phyloP scores from a whole-genome alignment of 2,797 vertebrate genomes.

The Setipinna tenuifilis region DNA sequence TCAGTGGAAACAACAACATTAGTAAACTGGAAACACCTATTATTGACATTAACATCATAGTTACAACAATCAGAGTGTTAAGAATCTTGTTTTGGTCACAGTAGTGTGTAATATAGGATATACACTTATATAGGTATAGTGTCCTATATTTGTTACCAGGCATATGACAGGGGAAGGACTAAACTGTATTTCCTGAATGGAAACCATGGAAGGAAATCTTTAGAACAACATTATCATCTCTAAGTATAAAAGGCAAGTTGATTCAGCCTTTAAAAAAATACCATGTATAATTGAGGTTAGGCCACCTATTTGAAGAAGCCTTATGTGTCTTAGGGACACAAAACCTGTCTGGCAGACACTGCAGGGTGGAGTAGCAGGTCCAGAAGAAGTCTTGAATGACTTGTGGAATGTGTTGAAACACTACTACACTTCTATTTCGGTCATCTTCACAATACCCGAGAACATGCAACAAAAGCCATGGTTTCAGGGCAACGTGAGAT shows the following conservation, averaged over 20 bases:
- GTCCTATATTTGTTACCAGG: neutral
- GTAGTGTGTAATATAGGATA: neutral
- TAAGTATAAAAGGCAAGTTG: neutral
- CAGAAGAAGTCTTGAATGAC: conserved; percentile 46
- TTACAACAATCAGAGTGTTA: neutral
- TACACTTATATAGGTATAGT: neutral
- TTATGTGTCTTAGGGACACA: conserved; percentile 33
- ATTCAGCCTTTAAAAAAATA: neutral
- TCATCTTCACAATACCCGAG: conserved; percentile 67
- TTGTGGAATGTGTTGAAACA: conserved; percentile 68
- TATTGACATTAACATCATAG: neutral
- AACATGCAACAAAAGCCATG: conserved; percentile 63
- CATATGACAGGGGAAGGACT: neutral
- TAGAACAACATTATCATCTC: neutral
- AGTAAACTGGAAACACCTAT: neutral
- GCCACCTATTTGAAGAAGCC: neutral
- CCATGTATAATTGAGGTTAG: neutral
- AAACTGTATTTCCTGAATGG: neutral
- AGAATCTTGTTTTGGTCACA: neutral
- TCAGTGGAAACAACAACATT: neutral
- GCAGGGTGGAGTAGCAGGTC: conserved; percentile 40
- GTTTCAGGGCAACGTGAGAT: conserved; percentile 56
- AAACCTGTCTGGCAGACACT: conserved; percentile 57
- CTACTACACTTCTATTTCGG: conserved; percentile 65
- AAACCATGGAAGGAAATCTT: neutral